phyloP scores from a whole-genome alignment of 1,140 invertebrate genomes.

The Heliconius melpomene region DNA sequence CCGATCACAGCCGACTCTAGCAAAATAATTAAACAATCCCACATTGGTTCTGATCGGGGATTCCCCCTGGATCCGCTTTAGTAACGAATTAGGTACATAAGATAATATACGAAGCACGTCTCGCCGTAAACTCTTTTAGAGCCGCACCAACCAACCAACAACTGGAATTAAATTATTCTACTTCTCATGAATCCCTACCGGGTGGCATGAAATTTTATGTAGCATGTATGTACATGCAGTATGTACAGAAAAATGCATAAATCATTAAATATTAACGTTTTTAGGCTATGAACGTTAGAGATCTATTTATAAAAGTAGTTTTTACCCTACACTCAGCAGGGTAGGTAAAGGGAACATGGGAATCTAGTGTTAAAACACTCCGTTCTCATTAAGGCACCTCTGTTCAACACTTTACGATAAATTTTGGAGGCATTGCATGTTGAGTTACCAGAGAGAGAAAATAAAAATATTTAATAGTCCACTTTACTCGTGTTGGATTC shows the following conservation, averaged over 20 bases:
- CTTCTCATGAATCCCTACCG: background rate
- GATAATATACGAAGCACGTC: conserved; percentile 49
- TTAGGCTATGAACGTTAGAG: too few species aligned
- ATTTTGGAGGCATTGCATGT: too few species aligned
- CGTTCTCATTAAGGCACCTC: too few species aligned
- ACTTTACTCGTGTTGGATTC: too few species aligned
- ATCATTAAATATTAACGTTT: background rate
- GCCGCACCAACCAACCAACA: conserved; percentile 32
- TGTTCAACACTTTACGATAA: too few species aligned
- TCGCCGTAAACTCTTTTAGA: conserved; percentile 45
- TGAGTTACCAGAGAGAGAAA: too few species aligned
- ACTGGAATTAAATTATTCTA: conserved; percentile 18
- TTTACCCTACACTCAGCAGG: too few species aligned
- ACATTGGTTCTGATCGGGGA: conserved; percentile 57
- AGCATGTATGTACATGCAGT: background rate
- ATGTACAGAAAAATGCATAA: background rate
- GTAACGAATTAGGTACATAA: conserved; percentile 62
- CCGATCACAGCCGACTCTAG: conserved; percentile 61
- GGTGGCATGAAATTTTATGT: background rate
- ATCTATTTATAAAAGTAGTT: too few species aligned
- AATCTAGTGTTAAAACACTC: too few species aligned
- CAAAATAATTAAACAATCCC: conserved; percentile 77
- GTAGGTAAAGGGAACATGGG: too few species aligned
- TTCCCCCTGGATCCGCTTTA: conserved; percentile 55
- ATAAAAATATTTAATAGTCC: too few species aligned